phyloP scores from a whole-genome alignment of 2,113 vertebrate genomes.

The Cervus canadensis region DNA sequence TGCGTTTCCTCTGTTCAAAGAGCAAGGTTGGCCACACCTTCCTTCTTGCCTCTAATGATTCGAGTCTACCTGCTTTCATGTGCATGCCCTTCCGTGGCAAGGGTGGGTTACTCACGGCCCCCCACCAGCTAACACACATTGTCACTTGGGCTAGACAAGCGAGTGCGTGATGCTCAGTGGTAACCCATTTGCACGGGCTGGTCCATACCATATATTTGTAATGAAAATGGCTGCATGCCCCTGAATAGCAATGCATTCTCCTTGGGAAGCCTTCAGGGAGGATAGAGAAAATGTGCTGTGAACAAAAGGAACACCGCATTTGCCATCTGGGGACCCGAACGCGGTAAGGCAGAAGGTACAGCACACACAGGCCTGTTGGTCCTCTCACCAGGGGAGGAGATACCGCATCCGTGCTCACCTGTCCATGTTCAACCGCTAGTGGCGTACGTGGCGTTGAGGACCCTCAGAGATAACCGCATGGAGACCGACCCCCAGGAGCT shows the following conservation, averaged over 20 bases:
- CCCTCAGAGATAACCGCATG: background rate
- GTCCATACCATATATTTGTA: background rate
- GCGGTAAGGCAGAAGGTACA: background rate
- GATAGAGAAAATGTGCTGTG: background rate
- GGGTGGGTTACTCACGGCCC: background rate
- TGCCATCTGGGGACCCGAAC: background rate
- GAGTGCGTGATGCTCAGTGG: background rate
- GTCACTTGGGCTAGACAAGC: background rate
- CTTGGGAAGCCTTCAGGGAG: background rate
- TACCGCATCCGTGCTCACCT: no score
- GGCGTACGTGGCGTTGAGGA: background rate
- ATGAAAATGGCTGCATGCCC: background rate
- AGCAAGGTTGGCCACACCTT: background rate
- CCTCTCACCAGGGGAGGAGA: background rate
- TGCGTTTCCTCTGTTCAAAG: background rate
- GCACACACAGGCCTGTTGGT: background rate
- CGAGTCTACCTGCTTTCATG: background rate
- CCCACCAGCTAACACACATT: background rate
- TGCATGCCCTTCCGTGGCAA: background rate
- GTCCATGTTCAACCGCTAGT: background rate
- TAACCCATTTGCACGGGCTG: background rate
- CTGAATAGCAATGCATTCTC: background rate
- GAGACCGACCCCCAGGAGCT: background rate
- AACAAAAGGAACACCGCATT: background rate
- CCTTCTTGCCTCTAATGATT: background rate